phyloP scores from a whole-genome alignment of 2,797 vertebrate species.

The Lutjanus argentimaculatus region DNA sequence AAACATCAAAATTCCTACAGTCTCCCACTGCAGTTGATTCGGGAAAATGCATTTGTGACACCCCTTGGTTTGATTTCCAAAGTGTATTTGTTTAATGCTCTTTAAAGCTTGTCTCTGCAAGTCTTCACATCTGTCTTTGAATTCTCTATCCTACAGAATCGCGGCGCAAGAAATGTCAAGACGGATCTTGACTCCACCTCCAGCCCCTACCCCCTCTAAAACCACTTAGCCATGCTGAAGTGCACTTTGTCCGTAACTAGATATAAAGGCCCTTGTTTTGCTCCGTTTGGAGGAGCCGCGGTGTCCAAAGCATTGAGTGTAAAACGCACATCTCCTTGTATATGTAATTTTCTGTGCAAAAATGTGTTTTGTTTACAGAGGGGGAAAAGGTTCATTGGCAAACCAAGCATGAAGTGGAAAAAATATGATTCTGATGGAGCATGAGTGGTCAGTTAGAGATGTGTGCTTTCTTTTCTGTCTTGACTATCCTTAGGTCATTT shows the following conservation, averaged over 20 bases:
- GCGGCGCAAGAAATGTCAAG: conserved; percentile 84
- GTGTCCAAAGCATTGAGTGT: conserved; percentile 85
- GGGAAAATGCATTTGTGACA: conserved; percentile 75
- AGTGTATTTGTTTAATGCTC: conserved; percentile 88
- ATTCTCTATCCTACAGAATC: conserved; percentile 74
- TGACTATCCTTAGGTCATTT: conserved; percentile 86
- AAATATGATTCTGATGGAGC: conserved; percentile 88
- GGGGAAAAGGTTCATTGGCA: conserved; percentile 79
- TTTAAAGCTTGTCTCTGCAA: conserved; percentile 86
- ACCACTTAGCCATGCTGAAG: conserved; percentile 85
- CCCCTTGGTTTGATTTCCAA: conserved; percentile 81
- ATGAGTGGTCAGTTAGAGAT: conserved; percentile 88
- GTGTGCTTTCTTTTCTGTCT: conserved; percentile 80
- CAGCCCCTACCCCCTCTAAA: conserved; percentile 70
- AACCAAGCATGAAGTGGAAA: conserved; percentile 90
- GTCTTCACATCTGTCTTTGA: conserved; percentile 82
- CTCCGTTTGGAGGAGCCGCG: conserved; percentile 74
- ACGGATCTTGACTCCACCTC: conserved; percentile 81
- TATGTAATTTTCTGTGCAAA: conserved; percentile 87
- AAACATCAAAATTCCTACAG: conserved; percentile 81
- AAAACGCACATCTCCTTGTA: conserved; percentile 82
- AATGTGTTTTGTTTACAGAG: conserved; percentile 87
- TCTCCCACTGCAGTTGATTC: conserved; percentile 70
- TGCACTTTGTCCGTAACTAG: conserved; percentile 81
- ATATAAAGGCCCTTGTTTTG: conserved; percentile 83